Conservation (phyloP, 2,888 invertebrate species). For the Rhingia rostrata region DNA sequence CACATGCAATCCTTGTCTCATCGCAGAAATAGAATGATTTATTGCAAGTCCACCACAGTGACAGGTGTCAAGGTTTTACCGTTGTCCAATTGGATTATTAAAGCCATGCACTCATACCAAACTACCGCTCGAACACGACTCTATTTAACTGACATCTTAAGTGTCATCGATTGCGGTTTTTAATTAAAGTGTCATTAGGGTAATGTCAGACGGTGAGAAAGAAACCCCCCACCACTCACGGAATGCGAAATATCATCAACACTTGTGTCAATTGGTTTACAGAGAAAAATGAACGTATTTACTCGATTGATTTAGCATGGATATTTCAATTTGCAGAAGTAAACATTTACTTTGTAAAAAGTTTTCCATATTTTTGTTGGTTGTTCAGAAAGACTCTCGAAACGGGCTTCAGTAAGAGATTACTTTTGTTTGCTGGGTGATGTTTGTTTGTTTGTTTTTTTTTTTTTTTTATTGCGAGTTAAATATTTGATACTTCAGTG, state of each 20-base stretch:
- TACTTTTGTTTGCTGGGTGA: conserved; percentile 22
- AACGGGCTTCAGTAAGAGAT: conserved; percentile 46
- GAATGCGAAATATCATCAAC: neutral
- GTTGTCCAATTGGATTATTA: conserved; percentile 17
- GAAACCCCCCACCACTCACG: neutral
- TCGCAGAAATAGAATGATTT: conserved; percentile 57
- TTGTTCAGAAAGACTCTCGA: conserved; percentile 9
- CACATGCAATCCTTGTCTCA: conserved; percentile 57
- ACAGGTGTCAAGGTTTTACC: conserved; percentile 63
- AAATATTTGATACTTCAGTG: conserved; percentile 52
- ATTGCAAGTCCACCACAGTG: conserved; percentile 33
- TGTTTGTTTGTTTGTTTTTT: neutral
- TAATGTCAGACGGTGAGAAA: conserved; percentile 37
- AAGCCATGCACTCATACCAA: neutral
- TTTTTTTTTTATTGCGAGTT: conserved; percentile 10
- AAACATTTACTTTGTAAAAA: conserved; percentile 44
- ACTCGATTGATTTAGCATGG: conserved; percentile 38
- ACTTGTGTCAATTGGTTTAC: conserved; percentile 42
- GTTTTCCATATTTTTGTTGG: neutral
- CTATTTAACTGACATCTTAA: conserved; percentile 54
- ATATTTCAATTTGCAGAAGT: conserved; percentile 63
- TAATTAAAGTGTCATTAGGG: conserved; percentile 70
- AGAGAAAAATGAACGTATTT: conserved; percentile 34
- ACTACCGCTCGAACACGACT: neutral
- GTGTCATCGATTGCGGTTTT: conserved; percentile 70